These are phyloP conservation scores for Falcunculus frontatus DNA, from an alignment of 2,113 vertebrate species.

Conservation along the genomic window DNA sequence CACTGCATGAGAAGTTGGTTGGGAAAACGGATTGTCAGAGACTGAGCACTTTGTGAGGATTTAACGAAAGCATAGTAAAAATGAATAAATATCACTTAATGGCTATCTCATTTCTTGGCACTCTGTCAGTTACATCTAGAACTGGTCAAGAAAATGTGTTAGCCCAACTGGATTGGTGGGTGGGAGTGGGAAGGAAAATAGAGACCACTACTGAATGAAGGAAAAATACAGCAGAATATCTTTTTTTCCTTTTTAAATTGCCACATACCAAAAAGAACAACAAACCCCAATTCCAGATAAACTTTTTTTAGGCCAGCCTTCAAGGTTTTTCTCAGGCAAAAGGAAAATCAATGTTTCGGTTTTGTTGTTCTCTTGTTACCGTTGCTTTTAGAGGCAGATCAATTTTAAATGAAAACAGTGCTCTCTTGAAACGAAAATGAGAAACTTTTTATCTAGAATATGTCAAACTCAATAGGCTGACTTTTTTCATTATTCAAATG, in stretches of 20 bases:
- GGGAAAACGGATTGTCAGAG: background rate
- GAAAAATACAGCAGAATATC: background rate
- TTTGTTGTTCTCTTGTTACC: background rate
- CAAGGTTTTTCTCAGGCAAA: background rate
- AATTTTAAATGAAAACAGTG: background rate
- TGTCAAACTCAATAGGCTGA: background rate
- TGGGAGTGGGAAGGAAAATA: background rate
- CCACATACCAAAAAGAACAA: background rate
- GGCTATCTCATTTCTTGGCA: background rate
- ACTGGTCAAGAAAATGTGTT: background rate
- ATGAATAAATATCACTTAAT: background rate
- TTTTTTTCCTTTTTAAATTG: background rate
- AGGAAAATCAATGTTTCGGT: background rate
- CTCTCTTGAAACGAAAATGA: constrained; percentile 11
- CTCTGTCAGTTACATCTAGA: background rate
- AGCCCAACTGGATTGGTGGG: background rate
- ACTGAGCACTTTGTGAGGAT: background rate
- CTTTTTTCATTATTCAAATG: constrained; percentile 10
- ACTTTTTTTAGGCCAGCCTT: background rate
- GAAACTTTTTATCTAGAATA: background rate
- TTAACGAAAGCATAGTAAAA: background rate
- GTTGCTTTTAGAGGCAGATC: background rate
- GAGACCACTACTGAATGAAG: background rate
- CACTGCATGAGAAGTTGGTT: fast-evolving
- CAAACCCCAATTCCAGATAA: background rate